Percentiles rank a stretch among this genome's conserved stretches.
Evolutionary conservation across 2,113 vertebrate genomes (phyloP).

Genomic region (Syngnathus typhle): DNA sequence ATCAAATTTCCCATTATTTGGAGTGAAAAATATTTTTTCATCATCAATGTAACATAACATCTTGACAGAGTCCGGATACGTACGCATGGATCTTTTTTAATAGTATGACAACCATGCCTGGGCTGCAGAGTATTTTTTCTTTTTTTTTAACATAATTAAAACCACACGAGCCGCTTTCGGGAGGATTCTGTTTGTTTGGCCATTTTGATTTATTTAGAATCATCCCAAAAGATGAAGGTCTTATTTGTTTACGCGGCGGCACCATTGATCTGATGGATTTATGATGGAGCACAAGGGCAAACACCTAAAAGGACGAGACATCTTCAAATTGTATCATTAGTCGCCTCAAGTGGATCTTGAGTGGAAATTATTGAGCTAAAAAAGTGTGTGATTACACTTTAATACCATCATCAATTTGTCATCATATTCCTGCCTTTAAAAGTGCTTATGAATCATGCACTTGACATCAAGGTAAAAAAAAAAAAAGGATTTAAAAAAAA

Average conservation of each 20-base stretch:
- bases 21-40: not conserved
- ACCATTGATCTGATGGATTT: constrained; percentile 10
- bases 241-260: constrained; percentile 3
- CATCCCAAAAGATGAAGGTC: constrained; percentile 5
- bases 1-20: not conserved
- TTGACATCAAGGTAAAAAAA: constrained; percentile 4
- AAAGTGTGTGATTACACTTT: constrained; percentile 11
- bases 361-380: constrained; percentile 8
- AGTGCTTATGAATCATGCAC: constrained; percentile 9
- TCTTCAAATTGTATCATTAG: constrained; percentile 13
- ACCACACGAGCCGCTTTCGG: not conserved
- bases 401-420: constrained; percentile 7
- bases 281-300: constrained; percentile 9
- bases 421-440: constrained; percentile 4
- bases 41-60: not conserved
- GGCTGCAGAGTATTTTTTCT: not conserved
- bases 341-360: constrained; percentile 12
- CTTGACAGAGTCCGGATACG: not conserved
- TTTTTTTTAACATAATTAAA: not conserved
- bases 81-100: not conserved
- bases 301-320: constrained; percentile 12
- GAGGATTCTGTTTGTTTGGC: not conserved
- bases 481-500: not conserved
- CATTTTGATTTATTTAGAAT: constrained; percentile 3
- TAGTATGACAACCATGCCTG: not conserved